Conservation (phyloP, 2,113 vertebrate genomes). For the Diglossa brunneiventris region DNA sequence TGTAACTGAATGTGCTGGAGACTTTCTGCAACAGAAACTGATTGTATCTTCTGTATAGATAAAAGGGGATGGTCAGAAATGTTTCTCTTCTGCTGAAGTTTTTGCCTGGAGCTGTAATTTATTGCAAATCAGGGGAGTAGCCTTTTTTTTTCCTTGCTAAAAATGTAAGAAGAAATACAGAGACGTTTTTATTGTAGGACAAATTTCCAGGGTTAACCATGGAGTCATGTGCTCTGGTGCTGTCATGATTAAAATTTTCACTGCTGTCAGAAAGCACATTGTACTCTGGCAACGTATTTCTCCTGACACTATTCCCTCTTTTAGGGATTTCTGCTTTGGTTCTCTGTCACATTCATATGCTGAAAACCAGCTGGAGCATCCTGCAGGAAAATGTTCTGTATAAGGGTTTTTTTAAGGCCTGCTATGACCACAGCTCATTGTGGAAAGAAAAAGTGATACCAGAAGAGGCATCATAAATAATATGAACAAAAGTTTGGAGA, state of each 20-base stretch:
- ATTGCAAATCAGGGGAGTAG: background rate
- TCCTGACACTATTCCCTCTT: background rate
- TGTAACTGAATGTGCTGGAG: conserved; percentile 1
- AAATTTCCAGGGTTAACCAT: background rate
- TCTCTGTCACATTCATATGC: background rate
- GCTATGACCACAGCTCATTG: background rate
- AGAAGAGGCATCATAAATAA: background rate
- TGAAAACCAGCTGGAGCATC: background rate
- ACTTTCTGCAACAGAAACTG: conserved; percentile 15
- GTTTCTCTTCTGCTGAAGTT: background rate
- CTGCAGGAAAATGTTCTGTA: background rate
- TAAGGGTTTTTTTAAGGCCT: background rate
- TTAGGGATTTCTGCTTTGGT: background rate
- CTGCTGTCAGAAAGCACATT: background rate
- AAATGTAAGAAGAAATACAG: conserved; percentile 32
- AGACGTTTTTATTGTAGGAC: background rate
- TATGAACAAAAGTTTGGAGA: background rate
- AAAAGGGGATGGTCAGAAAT: conserved; percentile 10
- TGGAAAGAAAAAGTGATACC: background rate
- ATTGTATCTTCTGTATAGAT: conserved; percentile 10
- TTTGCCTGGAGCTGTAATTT: conserved; percentile 32
- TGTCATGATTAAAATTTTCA: background rate
- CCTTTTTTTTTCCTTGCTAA: background rate
- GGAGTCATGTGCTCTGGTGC: background rate
- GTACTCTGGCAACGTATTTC: background rate